Evolutionary conservation across 2,888 invertebrate species (phyloP).

Genomic region (Tanaodytes sp.): DNA sequence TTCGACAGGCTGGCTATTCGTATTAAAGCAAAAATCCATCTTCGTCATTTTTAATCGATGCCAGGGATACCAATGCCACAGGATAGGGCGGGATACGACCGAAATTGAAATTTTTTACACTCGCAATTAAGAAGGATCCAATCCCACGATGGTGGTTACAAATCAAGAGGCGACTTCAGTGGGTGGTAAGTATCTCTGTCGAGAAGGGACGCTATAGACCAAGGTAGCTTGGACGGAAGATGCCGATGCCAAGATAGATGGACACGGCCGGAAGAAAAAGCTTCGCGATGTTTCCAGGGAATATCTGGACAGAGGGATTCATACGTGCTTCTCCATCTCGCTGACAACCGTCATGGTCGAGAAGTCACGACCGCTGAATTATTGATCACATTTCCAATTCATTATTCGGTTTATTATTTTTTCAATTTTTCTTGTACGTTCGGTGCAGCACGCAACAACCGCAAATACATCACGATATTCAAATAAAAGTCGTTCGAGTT

Average conservation of each 20-base stretch:
- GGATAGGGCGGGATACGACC: slow-evolving; percentile 14
- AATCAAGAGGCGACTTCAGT: slow-evolving; percentile 42
- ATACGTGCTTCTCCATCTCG: slow-evolving; percentile 9
- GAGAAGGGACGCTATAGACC: slow-evolving; percentile 13
- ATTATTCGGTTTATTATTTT: too few species aligned
- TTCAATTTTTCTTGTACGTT: too few species aligned
- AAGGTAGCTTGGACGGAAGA: slow-evolving; percentile 38
- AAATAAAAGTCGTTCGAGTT: too few species aligned
- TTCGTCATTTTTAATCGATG: slow-evolving; percentile 35
- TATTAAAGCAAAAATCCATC: slow-evolving; percentile 42
- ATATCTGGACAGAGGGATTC: slow-evolving; percentile 15
- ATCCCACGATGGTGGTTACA: slow-evolving; percentile 37
- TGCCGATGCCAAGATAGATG: slow-evolving; percentile 30
- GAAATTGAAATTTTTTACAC: slow-evolving; percentile 47
- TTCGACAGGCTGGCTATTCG: slow-evolving; percentile 6
- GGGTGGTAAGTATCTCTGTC: slow-evolving; percentile 35
- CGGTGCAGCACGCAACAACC: too few species aligned
- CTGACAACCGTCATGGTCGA: not conserved
- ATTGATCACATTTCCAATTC: too few species aligned
- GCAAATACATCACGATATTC: too few species aligned
- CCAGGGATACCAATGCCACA: slow-evolving; percentile 12
- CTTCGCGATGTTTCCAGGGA: slow-evolving; percentile 27
- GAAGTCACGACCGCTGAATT: not conserved
- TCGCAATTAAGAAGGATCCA: slow-evolving; percentile 41
- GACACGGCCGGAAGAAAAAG: slow-evolving; percentile 36